A percentile compares a stretch with the other conserved stretches of the same genome.
phyloP scores from a whole-genome alignment of 2,888 invertebrate species.

The Drosophila nigricruria region DNA sequence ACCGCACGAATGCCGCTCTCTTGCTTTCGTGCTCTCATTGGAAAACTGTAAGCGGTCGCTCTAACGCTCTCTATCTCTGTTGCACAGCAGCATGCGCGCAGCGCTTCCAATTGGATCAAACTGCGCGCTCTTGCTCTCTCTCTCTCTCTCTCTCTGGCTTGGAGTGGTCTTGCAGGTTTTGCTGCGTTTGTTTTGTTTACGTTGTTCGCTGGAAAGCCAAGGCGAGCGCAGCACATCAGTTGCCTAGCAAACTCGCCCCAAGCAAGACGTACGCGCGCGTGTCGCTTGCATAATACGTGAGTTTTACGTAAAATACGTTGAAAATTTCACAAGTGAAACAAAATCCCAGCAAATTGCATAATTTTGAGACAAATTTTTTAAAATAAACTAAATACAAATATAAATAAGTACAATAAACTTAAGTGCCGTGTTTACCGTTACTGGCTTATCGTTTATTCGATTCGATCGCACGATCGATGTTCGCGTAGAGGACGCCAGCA shows the following conservation, averaged over 20 bases:
- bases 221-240: conserved; percentile 47
- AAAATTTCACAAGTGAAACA: conserved; percentile 2
- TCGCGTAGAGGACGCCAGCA: conserved; percentile 67
- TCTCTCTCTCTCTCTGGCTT: conserved; percentile 15
- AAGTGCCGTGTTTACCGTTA: conserved; percentile 13
- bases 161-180: conserved; percentile 56
- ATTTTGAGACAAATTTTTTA: background rate
- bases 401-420: conserved; percentile 6
- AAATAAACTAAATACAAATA: conserved; percentile 8
- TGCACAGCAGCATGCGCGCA: conserved; percentile 9
- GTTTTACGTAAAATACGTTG: conserved; percentile 13
- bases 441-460: conserved; percentile 27
- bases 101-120: conserved; percentile 79
- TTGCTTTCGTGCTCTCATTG: conserved; percentile 74
- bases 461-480: conserved; percentile 56
- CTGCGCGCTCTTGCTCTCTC: conserved; percentile 1
- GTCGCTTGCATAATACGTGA: conserved; percentile 25
- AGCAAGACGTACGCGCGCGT: conserved; percentile 77
- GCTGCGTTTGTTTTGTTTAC: conserved; percentile 75
- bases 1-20: conserved; percentile 10
- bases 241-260: conserved; percentile 61
- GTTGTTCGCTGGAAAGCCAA: conserved; percentile 65
- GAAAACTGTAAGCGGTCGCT: conserved; percentile 58
- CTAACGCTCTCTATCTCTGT: conserved; percentile 40
- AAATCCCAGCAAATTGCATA: background rate